phyloP scores from a whole-genome alignment of 2,113 vertebrate species.

The Notarius quadriscutis region DNA sequence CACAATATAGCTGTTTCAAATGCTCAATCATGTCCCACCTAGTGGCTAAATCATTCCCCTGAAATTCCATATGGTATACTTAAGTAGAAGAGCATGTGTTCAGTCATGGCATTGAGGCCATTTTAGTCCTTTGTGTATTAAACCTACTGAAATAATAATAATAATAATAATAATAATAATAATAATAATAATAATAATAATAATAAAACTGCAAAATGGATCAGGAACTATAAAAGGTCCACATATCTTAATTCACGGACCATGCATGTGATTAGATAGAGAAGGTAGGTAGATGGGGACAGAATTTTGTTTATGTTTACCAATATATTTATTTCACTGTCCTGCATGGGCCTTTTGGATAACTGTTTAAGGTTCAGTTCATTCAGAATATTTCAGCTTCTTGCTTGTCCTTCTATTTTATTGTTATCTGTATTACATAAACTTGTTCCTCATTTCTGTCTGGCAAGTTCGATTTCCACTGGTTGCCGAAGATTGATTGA shows the following conservation, averaged over 20 bases:
- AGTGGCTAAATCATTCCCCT: neutral
- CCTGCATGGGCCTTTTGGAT: constrained; percentile 52
- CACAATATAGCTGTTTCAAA: neutral
- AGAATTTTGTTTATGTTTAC: constrained; percentile 18
- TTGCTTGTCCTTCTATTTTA: neutral
- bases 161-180: too few relatives aligned
- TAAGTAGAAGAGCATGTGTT: neutral
- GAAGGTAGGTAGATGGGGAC: neutral
- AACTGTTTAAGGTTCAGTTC: constrained; percentile 19
- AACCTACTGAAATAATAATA: neutral
- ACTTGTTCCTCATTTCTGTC: constrained; percentile 1
- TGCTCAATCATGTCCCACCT: neutral
- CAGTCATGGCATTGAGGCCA: neutral
- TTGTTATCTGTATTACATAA: neutral
- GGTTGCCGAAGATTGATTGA: neutral
- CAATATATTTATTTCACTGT: constrained; percentile 46
- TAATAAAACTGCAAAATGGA: neutral
- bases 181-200: too few relatives aligned
- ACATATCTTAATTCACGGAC: neutral
- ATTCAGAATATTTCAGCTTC: neutral
- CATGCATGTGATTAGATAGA: neutral
- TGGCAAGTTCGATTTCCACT: neutral
- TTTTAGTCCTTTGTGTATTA: neutral
- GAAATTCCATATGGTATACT: neutral
- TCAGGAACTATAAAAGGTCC: neutral